A percentile compares a stretch with the other conserved stretches of the same genome.
phyloP scores from a whole-genome alignment of 2,797 vertebrate species.

The Astyanax mexicanus region DNA sequence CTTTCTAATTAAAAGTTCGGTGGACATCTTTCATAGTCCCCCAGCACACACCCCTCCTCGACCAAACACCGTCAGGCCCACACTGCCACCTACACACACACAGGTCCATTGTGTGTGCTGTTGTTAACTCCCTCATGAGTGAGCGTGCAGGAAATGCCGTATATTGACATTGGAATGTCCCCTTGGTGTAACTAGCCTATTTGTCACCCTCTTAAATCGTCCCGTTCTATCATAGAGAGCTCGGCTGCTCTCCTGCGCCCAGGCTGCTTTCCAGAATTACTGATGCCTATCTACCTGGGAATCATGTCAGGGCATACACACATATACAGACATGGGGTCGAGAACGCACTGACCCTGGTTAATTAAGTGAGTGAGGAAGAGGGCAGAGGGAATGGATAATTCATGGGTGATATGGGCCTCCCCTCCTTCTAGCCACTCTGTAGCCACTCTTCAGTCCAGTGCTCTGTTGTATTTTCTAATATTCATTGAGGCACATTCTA shows the following conservation, averaged over 20 bases:
- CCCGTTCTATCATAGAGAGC: neutral
- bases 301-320: slow-evolving; percentile 18
- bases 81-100: slow-evolving; percentile 44
- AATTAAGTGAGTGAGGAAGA: slow-evolving; percentile 53
- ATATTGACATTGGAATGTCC: slow-evolving; percentile 53
- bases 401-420: slow-evolving; percentile 51
- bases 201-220: slow-evolving; percentile 20
- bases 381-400: slow-evolving; percentile 46
- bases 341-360: slow-evolving; percentile 54
- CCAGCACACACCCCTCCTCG: neutral
- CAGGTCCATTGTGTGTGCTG: slow-evolving; percentile 17
- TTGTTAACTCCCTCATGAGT: slow-evolving; percentile 36
- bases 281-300: slow-evolving; percentile 28
- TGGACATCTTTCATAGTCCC: slow-evolving; percentile 51
- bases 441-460: slow-evolving; percentile 35
- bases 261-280: slow-evolving; percentile 39
- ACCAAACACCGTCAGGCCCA: slow-evolving; percentile 49
- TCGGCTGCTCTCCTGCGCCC: neutral
- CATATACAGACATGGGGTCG: slow-evolving; percentile 18
- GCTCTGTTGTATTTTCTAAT: no score
- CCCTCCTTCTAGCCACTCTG: slow-evolving; percentile 37
- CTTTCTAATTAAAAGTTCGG: slow-evolving; percentile 64
- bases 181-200: slow-evolving; percentile 19
- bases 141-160: slow-evolving; percentile 43
- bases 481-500: no score